These are phyloP conservation scores for Philopedon plagiatum DNA, from an alignment of 2,888 invertebrate genomes.

Conservation along the genomic window DNA sequence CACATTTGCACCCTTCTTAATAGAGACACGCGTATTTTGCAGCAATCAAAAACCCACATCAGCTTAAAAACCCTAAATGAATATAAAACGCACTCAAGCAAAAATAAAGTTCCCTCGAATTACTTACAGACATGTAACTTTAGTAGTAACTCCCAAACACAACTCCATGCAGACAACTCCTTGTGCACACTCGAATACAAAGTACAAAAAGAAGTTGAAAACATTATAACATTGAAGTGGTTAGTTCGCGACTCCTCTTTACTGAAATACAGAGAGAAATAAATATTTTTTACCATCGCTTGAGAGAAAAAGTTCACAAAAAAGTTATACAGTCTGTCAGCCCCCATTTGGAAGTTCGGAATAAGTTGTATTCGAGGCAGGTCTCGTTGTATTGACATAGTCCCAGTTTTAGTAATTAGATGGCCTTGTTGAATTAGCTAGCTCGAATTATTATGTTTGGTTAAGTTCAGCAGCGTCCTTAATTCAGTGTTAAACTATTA, in stretches of 20 bases:
- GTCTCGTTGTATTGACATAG: conserved; percentile 33
- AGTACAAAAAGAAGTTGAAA: conserved; percentile 43
- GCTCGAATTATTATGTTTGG: conserved; percentile 32
- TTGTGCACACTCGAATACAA: conserved; percentile 45
- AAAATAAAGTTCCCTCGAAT: conserved; percentile 42
- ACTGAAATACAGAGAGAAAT: conserved; percentile 34
- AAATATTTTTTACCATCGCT: conserved; percentile 48
- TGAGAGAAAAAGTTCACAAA: conserved; percentile 37
- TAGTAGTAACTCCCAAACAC: conserved; percentile 38
- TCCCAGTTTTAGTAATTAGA: conserved; percentile 45
- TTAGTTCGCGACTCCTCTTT: conserved; percentile 40
- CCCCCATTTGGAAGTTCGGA: conserved; percentile 37
- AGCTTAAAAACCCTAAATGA: conserved; percentile 19
- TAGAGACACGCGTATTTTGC: neutral
- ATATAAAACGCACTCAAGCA: conserved; percentile 16
- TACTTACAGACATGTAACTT: conserved; percentile 46
- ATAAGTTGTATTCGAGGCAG: conserved; percentile 37
- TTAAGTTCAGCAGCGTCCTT: conserved; percentile 1
- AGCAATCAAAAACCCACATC: neutral
- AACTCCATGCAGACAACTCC: conserved; percentile 41
- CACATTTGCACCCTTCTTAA: too few relatives aligned
- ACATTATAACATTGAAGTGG: conserved; percentile 50
- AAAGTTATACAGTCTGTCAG: conserved; percentile 24
- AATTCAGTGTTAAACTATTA: neutral
- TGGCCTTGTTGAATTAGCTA: conserved; percentile 29